Percentiles rank a stretch among this genome's conserved stretches.
These are phyloP conservation scores for Pomatorhinus ruficollis DNA, from an alignment of 2,113 vertebrate species.

Conservation along the genomic window DNA sequence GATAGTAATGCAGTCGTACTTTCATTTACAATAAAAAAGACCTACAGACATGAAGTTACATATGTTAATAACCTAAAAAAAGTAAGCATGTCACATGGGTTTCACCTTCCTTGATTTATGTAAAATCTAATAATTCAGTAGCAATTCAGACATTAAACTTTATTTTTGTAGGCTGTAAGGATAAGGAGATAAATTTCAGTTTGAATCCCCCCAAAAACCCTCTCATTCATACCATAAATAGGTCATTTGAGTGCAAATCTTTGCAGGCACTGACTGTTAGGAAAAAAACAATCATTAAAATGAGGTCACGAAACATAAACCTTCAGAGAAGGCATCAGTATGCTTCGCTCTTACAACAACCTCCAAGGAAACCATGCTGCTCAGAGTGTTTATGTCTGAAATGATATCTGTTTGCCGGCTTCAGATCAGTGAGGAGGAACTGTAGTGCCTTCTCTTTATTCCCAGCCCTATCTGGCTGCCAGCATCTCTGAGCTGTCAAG, in stretches of 20 bases:
- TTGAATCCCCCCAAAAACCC: not conserved
- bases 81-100: not conserved
- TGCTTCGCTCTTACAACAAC: not conserved
- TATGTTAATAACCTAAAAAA: not conserved
- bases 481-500: not conserved
- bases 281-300: constrained; percentile 1
- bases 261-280: not conserved
- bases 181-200: not conserved
- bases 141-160: not conserved
- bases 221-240: not conserved
- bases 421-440: constrained; percentile 35
- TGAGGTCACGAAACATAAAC: not conserved
- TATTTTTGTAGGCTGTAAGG: not conserved
- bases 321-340: not conserved
- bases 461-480: not conserved
- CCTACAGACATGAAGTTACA: not conserved
- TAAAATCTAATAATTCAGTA: not conserved
- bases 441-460: not conserved
- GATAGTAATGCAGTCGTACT: not conserved
- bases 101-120: not conserved
- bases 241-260: not conserved
- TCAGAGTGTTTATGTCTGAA: not conserved
- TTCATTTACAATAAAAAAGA: not conserved
- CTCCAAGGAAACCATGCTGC: not conserved
- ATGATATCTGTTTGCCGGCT: not conserved